These are phyloP conservation scores for Hydropsyche tenuis DNA, from an alignment of 1,140 invertebrate species.

Conservation along the genomic window DNA sequence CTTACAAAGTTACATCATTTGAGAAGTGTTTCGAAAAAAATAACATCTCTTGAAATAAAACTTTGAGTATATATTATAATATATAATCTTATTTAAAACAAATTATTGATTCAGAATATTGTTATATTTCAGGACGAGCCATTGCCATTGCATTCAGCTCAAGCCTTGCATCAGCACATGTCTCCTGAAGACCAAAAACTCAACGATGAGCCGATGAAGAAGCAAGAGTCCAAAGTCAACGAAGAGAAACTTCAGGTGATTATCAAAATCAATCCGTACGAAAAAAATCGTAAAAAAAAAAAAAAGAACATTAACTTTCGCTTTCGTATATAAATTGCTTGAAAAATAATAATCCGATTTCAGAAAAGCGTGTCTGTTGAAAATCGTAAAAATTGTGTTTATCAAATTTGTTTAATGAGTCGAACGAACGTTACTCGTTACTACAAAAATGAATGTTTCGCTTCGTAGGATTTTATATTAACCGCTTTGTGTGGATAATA, in stretches of 20 bases:
- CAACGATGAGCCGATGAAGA: constrained; percentile 61
- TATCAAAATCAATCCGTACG: too few species aligned
- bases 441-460: neutral
- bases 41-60: too few species aligned
- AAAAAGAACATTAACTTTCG: too few species aligned
- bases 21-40: neutral
- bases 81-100: too few species aligned
- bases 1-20: neutral
- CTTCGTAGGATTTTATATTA: neutral
- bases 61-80: too few species aligned
- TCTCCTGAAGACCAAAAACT: constrained; percentile 9
- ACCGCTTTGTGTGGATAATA: neutral
- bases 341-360: too few species aligned
- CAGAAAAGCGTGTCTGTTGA: too few species aligned
- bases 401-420: constrained; percentile 13
- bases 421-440: neutral
- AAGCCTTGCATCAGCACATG: constrained; percentile 22
- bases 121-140: constrained; percentile 30
- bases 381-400: too few species aligned
- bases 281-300: too few species aligned
- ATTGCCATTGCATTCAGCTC: constrained; percentile 30
- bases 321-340: too few species aligned
- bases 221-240: constrained; percentile 60
- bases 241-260: constrained; percentile 61
- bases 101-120: neutral